Base-by-base conservation (phyloP, 1,140 invertebrate species). In the Tetramorium alpestre region DNA sequence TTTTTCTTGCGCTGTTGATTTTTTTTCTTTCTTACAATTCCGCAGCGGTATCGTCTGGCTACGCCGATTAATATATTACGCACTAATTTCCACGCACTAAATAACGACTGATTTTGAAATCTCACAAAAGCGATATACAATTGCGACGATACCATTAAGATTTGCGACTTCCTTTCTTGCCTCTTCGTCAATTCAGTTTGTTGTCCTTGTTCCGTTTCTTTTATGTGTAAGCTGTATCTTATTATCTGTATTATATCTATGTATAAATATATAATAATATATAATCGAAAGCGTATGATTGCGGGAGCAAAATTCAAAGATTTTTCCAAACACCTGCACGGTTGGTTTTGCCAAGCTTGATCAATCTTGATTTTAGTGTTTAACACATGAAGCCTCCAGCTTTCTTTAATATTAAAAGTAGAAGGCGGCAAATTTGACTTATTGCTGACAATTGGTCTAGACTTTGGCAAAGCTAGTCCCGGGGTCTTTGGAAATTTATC, bases 121-220 rank as follows among this genome's bases (percentile, higher is more conserved):
- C 25, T 69, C 65, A 87, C 47, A 70, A 87, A 70, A 87, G 49
- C 70, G 25, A 54, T 84, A 62, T 44, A 69, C 58, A 75, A 65
- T 89, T 82, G 11, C 33, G 75, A 81, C 62, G 69, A 84, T 89
- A 88, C n/a, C 81, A 62, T 87, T 38, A 75, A 89, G 85, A 11
- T 81, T 33, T 33, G 33, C 73, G 33, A 65, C 67, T 67, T 56
- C 41, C 72, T 65, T 73, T 6, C 3, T 75, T 56, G 33, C 33
- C n/a, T 54, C 7, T 58, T 69, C 7, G 11, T 60, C 33, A 18
- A 77, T n/a, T 60, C 56, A 80, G 54, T 62, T 65, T 33, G 56
- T 58, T 49, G 22, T 38, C 51, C 58, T 89, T 89, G 75, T 89
- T 86, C 22, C 60, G 33, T 33, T 69, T 65, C 22, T 72, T 85